Conservation (phyloP, 2,797 vertebrate genomes). For the Sorex maritimensis region DNA sequence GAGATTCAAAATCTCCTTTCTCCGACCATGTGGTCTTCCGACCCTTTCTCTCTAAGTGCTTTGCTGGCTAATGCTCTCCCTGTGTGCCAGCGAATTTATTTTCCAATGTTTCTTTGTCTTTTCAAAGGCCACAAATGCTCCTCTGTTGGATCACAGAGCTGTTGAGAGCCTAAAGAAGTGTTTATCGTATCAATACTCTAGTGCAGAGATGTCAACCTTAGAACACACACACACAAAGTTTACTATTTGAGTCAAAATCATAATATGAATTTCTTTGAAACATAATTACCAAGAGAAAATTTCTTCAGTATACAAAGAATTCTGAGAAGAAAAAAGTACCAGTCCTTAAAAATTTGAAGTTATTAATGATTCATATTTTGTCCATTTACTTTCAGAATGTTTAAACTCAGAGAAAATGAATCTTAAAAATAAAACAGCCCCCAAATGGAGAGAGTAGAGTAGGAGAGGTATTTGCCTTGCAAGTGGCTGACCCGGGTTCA, state of each 20-base stretch:
- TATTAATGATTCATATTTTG: background rate
- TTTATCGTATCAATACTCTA: slow-evolving; percentile 34
- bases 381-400: slow-evolving; percentile 12
- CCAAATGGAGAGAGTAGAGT: background rate
- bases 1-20: slow-evolving; percentile 45
- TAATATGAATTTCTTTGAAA: slow-evolving; percentile 65
- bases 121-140: slow-evolving; percentile 40
- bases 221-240: slow-evolving; percentile 32
- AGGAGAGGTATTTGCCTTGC: too few relatives aligned
- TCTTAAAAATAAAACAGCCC: background rate
- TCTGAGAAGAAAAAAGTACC: background rate
- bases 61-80: slow-evolving; percentile 48
- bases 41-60: slow-evolving; percentile 47
- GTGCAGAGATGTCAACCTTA: slow-evolving; percentile 1
- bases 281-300: slow-evolving; percentile 44
- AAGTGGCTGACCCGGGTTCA: too few relatives aligned
- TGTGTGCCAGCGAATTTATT: slow-evolving; percentile 19
- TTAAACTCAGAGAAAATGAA: slow-evolving; percentile 33
- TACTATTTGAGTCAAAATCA: slow-evolving; percentile 58
- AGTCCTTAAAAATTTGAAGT: background rate
- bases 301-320: slow-evolving; percentile 42
- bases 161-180: slow-evolving; percentile 49
- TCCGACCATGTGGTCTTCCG: background rate
- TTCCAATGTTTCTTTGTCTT: slow-evolving; percentile 55
- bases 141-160: background rate